These are phyloP conservation scores for Papilio demoleus DNA, from an alignment of 2,888 invertebrate genomes.

Conservation along the genomic window DNA sequence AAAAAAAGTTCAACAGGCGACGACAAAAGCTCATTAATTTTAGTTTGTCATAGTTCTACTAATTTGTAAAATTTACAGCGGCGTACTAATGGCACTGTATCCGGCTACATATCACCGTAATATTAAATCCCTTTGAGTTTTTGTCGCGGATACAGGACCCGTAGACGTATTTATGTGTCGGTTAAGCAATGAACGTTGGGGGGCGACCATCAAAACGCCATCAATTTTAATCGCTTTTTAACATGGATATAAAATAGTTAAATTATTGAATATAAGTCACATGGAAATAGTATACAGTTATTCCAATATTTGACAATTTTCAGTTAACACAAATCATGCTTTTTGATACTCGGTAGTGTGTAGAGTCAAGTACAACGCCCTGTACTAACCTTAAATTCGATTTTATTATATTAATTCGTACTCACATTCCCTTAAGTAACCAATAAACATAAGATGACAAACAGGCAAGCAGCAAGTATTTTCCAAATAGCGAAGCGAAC, in stretches of 20 bases:
- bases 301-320: too few species aligned
- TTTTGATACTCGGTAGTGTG: too few species aligned
- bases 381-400: too few species aligned
- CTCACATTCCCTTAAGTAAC: too few species aligned
- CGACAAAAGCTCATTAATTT: constrained; percentile 74
- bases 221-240: constrained; percentile 54
- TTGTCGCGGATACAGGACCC: constrained; percentile 51
- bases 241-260: constrained; percentile 7
- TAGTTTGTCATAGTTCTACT: constrained; percentile 78
- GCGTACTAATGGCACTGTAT: constrained; percentile 73
- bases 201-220: constrained; percentile 65
- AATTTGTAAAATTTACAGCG: constrained; percentile 80
- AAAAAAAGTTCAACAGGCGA: constrained; percentile 57
- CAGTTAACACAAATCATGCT: too few species aligned
- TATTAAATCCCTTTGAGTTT: constrained; percentile 64
- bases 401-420: too few species aligned
- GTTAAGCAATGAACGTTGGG: constrained; percentile 68
- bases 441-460: too few species aligned
- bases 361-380: too few species aligned
- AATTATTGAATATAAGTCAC: constrained; percentile 4
- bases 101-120: constrained; percentile 74
- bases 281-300: too few species aligned
- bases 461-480: too few species aligned
- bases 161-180: constrained; percentile 77
- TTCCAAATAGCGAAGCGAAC: too few species aligned